Evolutionary conservation across 1,140 invertebrate genomes (phyloP), one percentile per base, ranked within the genome.

Genomic region (Pygmarrhopalites habei): DNA sequence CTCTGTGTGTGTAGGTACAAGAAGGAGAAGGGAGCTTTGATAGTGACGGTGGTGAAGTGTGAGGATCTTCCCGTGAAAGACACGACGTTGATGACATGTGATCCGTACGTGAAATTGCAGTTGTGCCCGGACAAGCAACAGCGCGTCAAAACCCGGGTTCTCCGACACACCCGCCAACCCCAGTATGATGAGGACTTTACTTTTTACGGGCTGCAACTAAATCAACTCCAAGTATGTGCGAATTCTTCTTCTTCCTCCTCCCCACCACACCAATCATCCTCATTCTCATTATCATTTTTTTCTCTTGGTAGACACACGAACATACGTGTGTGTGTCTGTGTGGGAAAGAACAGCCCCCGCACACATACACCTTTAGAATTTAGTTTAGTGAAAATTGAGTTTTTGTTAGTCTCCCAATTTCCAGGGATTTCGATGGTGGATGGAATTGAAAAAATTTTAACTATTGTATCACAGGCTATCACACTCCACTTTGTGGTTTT

Each of bases 171-270:
- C 12, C 80, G 86, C 17, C 90, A 92, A 77, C 94, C 94, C 0
- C 85, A 93, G 7, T 97, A 95, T 76, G 92, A 97, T 73, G 94
- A 97, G 75, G 92, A 95, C 73, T 96, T 97, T 74, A 95, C 92
- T 0, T 95, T 97, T 80, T 96, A 94, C 73, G 92, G 92, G 30
- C 86, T 96, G 64, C 86, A 84, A 35, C 83, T 85, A 19, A 41
- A 56, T 56, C 53, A 39, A 41, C 53, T 56, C 30, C 29, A 56
- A 56, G 49, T 41, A 56, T 21, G 53, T 28, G 2, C n/a, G n/a
- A 49, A 14, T 12, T 10, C 21, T 21, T 49, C 46, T 21, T 49
- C 10, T 49, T 19, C 5, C 21, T 7, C 21, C 7, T 15, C 12
- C 14, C 21, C 21, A 10, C 14, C 23, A 12, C 14, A 15, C 7